Percentiles rank a stretch among this genome's conserved stretches.
Conservation (phyloP, 30 jellyfish, hydroid and myxozoan species). For the Turritopsis dohrnii region DNA sequence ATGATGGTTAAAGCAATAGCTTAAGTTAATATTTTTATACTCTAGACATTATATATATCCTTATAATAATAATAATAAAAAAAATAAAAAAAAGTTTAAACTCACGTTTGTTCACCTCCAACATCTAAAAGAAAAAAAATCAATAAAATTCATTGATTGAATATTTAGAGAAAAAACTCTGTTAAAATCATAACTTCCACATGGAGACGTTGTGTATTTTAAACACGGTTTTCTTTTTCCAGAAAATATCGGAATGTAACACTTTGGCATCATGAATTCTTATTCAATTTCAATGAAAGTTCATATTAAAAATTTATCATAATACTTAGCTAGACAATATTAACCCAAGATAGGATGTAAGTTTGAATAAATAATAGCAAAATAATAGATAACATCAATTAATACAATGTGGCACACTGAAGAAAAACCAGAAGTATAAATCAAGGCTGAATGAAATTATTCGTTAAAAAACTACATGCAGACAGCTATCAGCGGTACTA, state of each 20-base stretch:
- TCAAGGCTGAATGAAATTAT: background rate
- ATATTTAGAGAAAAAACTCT: no score
- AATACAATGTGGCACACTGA: background rate
- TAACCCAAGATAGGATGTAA: background rate
- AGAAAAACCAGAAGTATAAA: background rate
- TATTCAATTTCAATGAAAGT: background rate
- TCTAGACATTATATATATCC: no score
- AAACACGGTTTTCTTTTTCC: background rate
- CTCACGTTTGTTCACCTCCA: no score
- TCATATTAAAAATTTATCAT: background rate
- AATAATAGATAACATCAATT: background rate
- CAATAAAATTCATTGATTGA: no score
- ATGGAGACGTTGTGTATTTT: background rate
- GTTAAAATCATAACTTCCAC: no score
- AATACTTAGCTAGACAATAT: background rate
- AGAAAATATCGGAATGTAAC: background rate
- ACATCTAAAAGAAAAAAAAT: no score
- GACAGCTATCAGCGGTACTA: no score
- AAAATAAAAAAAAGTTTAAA: no score
- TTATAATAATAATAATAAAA: no score
- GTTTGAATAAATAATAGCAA: background rate
- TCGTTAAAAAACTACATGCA: background rate
- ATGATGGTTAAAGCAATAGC: no score
- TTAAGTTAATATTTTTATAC: no score
- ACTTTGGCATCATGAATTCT: background rate